Evolutionary conservation across 2,888 invertebrate species (phyloP), one percentile per base, ranked within the genome.

Genomic region (Nebria brevicollis): DNA sequence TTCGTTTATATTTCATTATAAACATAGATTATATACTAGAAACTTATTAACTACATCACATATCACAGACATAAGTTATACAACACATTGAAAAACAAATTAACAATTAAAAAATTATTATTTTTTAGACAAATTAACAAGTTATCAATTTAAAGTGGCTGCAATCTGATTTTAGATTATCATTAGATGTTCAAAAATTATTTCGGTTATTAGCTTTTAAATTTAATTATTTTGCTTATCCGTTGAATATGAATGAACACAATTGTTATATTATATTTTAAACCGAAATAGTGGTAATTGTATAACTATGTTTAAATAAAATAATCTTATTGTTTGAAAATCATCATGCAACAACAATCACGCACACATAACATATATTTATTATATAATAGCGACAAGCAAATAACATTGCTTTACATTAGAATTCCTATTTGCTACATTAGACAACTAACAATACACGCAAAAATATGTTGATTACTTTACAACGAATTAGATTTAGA

Each of bases 41-140:
- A n/a, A 43, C 43, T 73, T 73, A 73, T 73, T 34, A n/a, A 42
- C 42, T 73, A 73, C 26, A 73, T 73, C 20, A 73, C 43, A 79
- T 79, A 79, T 79, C 79, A 79, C 79, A 79, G 79, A 79, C 74
- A 79, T 66, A 79, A 74, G 79, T 73, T 79, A 79, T 79, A 79
- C 75, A 79, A 73, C 66, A 78, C 70, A 78, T 34, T 34, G 34
- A 26, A 70, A 20, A 3, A 20, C 15, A 13, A 41, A 73, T 54
- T 5, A 54, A 54, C 8, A 54, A 54, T 54, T 11, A 54, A 54
- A 54, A 54, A 3, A 34, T 34, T 34, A 11, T 34, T 34, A 34
- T 34, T 34, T 34, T 34, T 4, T 34, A 34, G 34, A 4, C 1
- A 34, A 34, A 34, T 34, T 34, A 34, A 34, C 34, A 34, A 34